phyloP scores from a whole-genome alignment of 2,888 invertebrate species.

The Odiellus spinosus region DNA sequence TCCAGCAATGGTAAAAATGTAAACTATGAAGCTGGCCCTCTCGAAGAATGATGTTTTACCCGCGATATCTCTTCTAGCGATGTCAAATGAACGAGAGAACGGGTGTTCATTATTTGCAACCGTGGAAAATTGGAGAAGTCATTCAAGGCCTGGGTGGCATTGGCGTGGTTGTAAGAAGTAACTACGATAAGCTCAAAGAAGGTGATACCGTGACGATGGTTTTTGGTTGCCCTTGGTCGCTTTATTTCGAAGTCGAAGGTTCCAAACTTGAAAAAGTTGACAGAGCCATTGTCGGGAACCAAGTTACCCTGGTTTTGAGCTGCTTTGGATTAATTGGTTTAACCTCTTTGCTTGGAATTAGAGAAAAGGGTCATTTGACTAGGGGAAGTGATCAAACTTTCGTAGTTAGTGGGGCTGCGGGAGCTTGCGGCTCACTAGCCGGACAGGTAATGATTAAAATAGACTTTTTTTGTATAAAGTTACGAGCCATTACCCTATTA shows the following conservation, averaged over 20 bases:
- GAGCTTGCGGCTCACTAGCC: conserved; percentile 30
- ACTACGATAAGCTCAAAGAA: conserved; percentile 16
- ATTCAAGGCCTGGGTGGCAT: conserved; percentile 29
- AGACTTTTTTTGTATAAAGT: neutral
- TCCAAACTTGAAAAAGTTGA: conserved; percentile 16
- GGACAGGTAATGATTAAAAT: conserved; percentile 26
- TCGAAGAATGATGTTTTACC: no score
- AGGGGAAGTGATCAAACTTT: conserved; percentile 26
- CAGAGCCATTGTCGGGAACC: conserved; percentile 17
- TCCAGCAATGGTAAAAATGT: neutral
- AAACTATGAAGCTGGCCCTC: no score
- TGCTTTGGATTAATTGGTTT: conserved; percentile 27
- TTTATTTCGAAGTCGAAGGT: conserved; percentile 16
- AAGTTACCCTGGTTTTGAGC: conserved; percentile 22
- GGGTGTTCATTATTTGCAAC: conserved; percentile 29
- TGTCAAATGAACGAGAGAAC: conserved; percentile 30
- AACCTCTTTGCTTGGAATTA: conserved; percentile 28
- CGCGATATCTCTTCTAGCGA: conserved; percentile 26
- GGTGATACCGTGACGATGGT: conserved; percentile 23
- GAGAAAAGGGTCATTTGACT: conserved; percentile 26
- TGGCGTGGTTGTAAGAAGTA: conserved; percentile 23
- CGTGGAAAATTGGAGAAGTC: conserved; percentile 26
- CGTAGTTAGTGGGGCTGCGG: conserved; percentile 31
- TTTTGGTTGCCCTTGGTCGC: conserved; percentile 27
- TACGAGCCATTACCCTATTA: neutral